phyloP scores from a whole-genome alignment of 2,888 invertebrate genomes.

The Dichetophora obliterata region DNA sequence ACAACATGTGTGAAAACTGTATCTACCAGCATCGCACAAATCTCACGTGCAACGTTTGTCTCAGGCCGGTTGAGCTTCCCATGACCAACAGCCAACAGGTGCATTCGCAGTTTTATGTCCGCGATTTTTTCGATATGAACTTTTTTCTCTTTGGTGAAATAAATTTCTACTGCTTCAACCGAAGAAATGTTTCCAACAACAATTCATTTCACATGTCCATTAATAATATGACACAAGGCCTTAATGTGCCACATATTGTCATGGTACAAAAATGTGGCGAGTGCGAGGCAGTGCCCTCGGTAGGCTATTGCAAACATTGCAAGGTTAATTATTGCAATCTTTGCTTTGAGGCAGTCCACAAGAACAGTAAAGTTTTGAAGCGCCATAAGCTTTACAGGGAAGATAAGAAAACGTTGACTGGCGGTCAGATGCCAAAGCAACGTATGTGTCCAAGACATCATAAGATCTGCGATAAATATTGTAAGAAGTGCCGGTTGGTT shows the following conservation, averaged over 20 bases:
- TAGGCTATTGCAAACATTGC: slow-evolving; percentile 61
- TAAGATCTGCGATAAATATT: slow-evolving; percentile 51
- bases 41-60: slow-evolving; percentile 57
- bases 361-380: slow-evolving; percentile 60
- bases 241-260: neutral
- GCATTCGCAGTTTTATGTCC: slow-evolving; percentile 46
- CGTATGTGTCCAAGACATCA: slow-evolving; percentile 53
- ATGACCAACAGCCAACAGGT: neutral
- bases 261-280: slow-evolving; percentile 59
- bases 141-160: slow-evolving; percentile 60
- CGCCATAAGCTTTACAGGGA: slow-evolving; percentile 52
- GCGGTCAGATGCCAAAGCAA: slow-evolving; percentile 48
- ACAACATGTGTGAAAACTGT: slow-evolving; percentile 78
- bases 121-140: slow-evolving; percentile 58
- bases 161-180: slow-evolving; percentile 48
- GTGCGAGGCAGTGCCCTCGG: slow-evolving; percentile 53
- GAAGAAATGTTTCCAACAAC: slow-evolving; percentile 48
- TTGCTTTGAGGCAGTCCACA: slow-evolving; percentile 62
- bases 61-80: slow-evolving; percentile 44
- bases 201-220: slow-evolving; percentile 44
- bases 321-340: slow-evolving; percentile 59
- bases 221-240: neutral
- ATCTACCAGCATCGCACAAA: slow-evolving; percentile 60
- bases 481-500: slow-evolving; percentile 51
- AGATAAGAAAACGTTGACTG: slow-evolving; percentile 18